Evolutionary conservation across 1,140 invertebrate genomes (phyloP), one percentile per base, ranked within the genome.

Genomic region (Nasonia longicornis): DNA sequence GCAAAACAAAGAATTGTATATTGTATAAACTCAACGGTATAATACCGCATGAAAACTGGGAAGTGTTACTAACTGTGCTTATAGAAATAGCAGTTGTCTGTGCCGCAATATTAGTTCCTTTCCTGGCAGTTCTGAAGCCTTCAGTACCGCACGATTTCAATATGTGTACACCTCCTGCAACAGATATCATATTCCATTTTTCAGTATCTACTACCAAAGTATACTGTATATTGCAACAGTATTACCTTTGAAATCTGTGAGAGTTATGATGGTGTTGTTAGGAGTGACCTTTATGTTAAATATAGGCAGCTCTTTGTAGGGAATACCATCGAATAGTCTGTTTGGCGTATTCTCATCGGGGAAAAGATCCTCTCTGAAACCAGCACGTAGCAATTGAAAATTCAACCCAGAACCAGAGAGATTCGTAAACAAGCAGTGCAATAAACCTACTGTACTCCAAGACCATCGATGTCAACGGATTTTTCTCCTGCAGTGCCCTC

Each of bases 91-190:
- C 97, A 75, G 97, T 96, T 52, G 97, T 95, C 91, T 99, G 98
- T 20, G 97, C 98, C 69, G 98, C 98, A 86, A 99, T 95, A 89
- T 98, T 98, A 11, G 98, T 99, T 81, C 97, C 97, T 91, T 99
- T 99, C 84, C 95, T 95, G 4, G 97, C 94, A 91, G 98, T 97
- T 90, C 98, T 98, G 87, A 97, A 99, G 35, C 98, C 98, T 90
- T 99, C 97, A 81, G 95, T 93, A 22, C 97, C 96, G 93, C 96
- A 95, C 8, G 95, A 94, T 76, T 94, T 90, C 20, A 94, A 90
- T 1, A 94, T 70, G 84, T 93, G 91, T 6, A 93, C 91, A 14
- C 84, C 86, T 64, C 94, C 93, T 94, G 77, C 78, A 86, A 83
- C 77, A 77, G 72, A 63, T n/a, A 31, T 31, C 12, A 3, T 35